Evolutionary conservation across 2,113 vertebrate species (phyloP).

Genomic region (Hippocampus mohnikei): DNA sequence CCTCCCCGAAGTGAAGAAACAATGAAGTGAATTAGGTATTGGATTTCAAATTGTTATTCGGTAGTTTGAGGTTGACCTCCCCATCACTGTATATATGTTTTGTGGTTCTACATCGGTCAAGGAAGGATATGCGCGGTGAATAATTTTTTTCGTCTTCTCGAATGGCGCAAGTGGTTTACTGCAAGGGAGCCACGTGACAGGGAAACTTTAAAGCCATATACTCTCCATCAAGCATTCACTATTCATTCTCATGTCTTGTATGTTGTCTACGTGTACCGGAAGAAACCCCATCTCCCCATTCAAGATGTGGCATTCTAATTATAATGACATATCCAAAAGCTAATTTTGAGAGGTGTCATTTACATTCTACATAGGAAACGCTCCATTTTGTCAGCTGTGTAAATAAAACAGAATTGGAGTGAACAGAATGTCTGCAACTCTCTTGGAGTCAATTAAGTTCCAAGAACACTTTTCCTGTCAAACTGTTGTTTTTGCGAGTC

Average conservation of each 20-base stretch:
- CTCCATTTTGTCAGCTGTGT: constrained; percentile 50
- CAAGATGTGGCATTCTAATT: too few species aligned
- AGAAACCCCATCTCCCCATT: background rate
- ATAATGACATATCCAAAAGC: background rate
- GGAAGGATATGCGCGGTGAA: too few species aligned
- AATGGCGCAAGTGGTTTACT: constrained; percentile 25
- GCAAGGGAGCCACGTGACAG: constrained; percentile 55
- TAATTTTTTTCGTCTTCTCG: too few species aligned
- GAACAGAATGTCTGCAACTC: background rate
- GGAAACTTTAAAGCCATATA: constrained; percentile 73
- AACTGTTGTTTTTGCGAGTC: background rate
- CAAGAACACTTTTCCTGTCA: background rate
- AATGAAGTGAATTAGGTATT: constrained; percentile 13
- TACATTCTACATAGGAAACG: background rate
- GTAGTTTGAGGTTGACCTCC: too few species aligned
- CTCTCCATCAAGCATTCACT: constrained; percentile 18
- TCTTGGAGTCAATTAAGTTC: background rate
- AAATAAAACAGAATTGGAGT: background rate
- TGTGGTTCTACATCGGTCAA: background rate
- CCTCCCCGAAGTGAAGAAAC: background rate
- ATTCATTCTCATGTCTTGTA: constrained; percentile 33
- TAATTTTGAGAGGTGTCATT: background rate
- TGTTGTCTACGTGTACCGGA: background rate
- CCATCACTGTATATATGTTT: background rate
- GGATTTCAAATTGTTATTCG: constrained; percentile 15